These are phyloP conservation scores for Steinernema carpocapsae DNA, from an alignment of 2,888 invertebrate genomes.

Conservation along the genomic window DNA sequence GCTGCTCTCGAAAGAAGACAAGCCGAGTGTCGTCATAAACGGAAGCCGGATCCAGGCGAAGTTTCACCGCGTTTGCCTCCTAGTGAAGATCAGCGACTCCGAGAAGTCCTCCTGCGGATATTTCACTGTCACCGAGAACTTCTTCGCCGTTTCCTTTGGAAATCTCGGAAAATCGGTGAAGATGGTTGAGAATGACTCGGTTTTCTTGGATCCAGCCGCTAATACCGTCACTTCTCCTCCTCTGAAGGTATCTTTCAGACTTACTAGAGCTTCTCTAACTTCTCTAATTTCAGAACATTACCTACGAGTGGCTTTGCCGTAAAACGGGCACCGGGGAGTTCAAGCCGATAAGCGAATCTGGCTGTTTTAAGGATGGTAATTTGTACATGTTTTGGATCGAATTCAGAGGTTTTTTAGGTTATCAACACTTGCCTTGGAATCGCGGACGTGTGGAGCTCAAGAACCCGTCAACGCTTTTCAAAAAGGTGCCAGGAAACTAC, in stretches of 20 bases:
- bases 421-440: background rate
- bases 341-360: background rate
- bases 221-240: background rate
- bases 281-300: background rate
- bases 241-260: background rate
- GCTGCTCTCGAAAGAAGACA: background rate
- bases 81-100: background rate
- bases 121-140: background rate
- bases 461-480: background rate
- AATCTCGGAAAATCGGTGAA: background rate
- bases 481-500: background rate
- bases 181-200: background rate
- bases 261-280: too few relatives aligned
- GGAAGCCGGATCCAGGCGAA: background rate
- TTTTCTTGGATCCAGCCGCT: background rate
- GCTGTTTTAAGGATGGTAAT: background rate
- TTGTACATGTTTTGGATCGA: background rate
- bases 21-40: conserved; percentile 1
- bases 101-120: background rate
- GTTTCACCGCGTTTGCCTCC: background rate
- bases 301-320: conserved; percentile 15
- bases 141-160: conserved; percentile 1
- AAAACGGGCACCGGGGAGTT: background rate
- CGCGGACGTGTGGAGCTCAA: background rate
- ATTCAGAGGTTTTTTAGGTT: background rate